A percentile compares a stretch with the other conserved stretches of the same genome.
These are phyloP conservation scores for Hydrozoanthus tunicans DNA, from an alignment of 64 coral and sea anemone species.

Conservation along the genomic window DNA sequence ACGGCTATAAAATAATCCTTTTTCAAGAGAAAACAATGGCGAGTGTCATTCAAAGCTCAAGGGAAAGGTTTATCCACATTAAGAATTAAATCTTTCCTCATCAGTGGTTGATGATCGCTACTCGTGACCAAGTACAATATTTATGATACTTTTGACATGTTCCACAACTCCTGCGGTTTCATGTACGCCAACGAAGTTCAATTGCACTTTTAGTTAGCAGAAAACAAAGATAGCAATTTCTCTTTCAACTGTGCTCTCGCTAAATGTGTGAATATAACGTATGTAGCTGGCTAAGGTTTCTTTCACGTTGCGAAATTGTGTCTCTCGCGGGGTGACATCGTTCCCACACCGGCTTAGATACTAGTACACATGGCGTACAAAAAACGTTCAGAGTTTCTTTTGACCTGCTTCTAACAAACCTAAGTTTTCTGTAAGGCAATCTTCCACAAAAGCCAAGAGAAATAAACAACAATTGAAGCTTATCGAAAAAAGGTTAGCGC, in stretches of 20 bases:
- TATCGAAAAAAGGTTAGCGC: not conserved
- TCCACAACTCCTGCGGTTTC: not conserved
- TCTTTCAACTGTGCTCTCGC: not conserved
- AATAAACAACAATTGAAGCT: not conserved
- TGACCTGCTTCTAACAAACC: not conserved
- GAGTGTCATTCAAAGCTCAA: conserved; percentile 19
- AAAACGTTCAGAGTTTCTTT: not conserved
- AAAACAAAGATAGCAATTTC: conserved; percentile 19
- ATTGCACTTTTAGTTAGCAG: not conserved
- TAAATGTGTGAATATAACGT: not conserved
- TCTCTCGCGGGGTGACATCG: not conserved
- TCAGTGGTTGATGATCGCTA: not conserved
- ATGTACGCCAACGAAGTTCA: conserved; percentile 9
- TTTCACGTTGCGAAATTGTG: not conserved
- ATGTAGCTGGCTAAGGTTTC: not conserved
- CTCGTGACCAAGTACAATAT: not conserved
- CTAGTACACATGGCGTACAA: not conserved
- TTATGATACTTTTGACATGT: conserved; percentile 4
- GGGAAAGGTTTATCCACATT: conserved; percentile 28
- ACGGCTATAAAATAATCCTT: not conserved
- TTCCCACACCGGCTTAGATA: not conserved
- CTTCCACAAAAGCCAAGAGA: not conserved
- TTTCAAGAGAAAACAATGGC: not conserved
- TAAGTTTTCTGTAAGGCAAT: not conserved
- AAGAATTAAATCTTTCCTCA: conserved; percentile 46